These are phyloP conservation scores for zebrafish (Danio rerio) DNA, from an alignment of 2,113 vertebrate genomes.

Conservation along the genomic window DNA sequence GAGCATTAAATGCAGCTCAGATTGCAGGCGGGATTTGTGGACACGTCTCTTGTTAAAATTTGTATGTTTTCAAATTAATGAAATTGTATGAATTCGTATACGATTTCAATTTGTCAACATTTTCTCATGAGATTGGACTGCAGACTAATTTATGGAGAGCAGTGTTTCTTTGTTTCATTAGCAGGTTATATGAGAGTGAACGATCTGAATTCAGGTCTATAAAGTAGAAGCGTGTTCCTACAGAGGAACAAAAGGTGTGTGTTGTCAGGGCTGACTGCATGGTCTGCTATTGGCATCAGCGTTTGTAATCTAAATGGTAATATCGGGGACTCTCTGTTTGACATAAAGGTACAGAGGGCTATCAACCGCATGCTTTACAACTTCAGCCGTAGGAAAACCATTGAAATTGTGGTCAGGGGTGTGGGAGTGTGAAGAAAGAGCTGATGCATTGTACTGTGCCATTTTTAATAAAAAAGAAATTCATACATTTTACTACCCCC, in stretches of 20 bases:
- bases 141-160: slow-evolving; percentile 2
- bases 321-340: slow-evolving; percentile 53
- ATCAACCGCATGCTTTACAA: slow-evolving; percentile 59
- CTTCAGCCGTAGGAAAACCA: neutral
- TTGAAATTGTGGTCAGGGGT: neutral
- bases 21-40: too few species aligned
- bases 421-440: neutral
- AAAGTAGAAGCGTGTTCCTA: neutral
- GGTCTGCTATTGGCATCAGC: slow-evolving; percentile 68
- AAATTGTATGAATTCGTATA: too few species aligned
- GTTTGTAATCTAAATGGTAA: slow-evolving; percentile 80
- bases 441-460: neutral
- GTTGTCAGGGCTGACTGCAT: slow-evolving; percentile 58
- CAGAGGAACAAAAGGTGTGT: neutral
- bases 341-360: slow-evolving; percentile 52
- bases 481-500: too few species aligned
- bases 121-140: too few species aligned
- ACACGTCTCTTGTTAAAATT: too few species aligned
- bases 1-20: too few species aligned
- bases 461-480: too few species aligned
- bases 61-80: too few species aligned
- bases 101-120: too few species aligned
- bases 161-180: neutral
- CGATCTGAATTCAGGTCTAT: neutral
- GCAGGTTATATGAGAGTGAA: neutral